phyloP scores from a whole-genome alignment of 1,140 invertebrate species.

The Drosophila orosa region DNA sequence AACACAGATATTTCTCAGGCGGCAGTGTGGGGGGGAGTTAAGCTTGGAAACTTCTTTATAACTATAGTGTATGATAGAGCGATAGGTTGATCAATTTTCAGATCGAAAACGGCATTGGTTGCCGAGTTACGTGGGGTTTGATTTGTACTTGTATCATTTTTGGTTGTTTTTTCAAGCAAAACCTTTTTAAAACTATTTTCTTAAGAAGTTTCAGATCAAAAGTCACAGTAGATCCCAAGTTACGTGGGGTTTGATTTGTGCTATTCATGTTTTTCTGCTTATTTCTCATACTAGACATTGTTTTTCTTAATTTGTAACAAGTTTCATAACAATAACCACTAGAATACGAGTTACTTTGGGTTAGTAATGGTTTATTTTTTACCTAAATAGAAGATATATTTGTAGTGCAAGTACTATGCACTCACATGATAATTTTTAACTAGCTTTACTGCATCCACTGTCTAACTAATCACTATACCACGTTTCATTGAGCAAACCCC shows the following conservation, averaged over 20 bases:
- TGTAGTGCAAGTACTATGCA: background rate
- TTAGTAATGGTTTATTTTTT: rapidly evolving
- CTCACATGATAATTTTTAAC: slow-evolving; percentile 9
- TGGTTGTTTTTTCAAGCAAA: background rate
- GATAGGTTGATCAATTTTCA: background rate
- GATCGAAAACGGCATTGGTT: background rate
- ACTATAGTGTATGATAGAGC: background rate
- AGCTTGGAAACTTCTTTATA: background rate
- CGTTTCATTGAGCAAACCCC: slow-evolving; percentile 13
- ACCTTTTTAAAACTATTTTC: background rate
- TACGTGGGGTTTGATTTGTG: background rate
- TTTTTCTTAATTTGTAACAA: background rate
- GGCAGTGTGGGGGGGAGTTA: background rate
- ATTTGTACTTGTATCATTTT: too few relatives aligned
- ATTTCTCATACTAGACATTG: background rate
- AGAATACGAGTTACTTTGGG: background rate
- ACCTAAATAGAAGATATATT: background rate
- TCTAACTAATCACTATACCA: slow-evolving; percentile 22
- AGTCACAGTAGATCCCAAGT: background rate
- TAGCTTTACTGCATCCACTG: background rate
- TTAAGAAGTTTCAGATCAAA: background rate
- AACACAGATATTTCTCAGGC: slow-evolving; percentile 1
- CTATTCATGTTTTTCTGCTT: background rate
- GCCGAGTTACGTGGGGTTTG: background rate
- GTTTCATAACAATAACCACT: background rate